Base-by-base conservation (phyloP, 2,113 vertebrate species). In the Trogon melanurus region DNA sequence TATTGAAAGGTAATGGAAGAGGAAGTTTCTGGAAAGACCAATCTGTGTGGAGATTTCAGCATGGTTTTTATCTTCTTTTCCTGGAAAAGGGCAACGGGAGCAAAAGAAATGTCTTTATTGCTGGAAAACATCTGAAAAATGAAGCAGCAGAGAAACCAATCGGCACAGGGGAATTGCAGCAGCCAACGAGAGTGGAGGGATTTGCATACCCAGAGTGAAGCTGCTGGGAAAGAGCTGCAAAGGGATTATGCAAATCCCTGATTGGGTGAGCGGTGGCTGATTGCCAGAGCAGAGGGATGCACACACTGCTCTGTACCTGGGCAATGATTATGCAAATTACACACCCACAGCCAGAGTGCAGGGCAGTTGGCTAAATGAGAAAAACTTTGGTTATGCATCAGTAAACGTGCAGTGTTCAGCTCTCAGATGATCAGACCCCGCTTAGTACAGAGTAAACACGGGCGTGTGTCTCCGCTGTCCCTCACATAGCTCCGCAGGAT, bases 171-270 rank as follows among this genome's bases (percentile, higher is more conserved):
- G 95, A 85, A 95, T 70, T 85, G 79, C 70, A 79, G 92, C 84
- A 93, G 85, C 92, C 95, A 95, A 95, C 74, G 75, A 94, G 93
- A 91, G 84, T 81, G 94, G 90, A 86, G 54, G 73, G 93, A 95
- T 96, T 91, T 95, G 89, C 89, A 92, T 89, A 91, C 32, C 93
- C 95, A 89, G 81, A 73, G 60, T 32, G 95, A 76, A 95, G 85
- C 87, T 96, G 93, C 93, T 93, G 91, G 93, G 94, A 93, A 91
- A 93, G 89, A 95, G 88, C 96, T 92, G 92, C 80, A 19, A 65
- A 91, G 58, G 94, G 86, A 95, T 97, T 97, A 97, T 96, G 95
- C 85, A 96, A 97, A 96, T 96, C 93, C 91, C 91, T 91, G 94
- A 93, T 86, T 95, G 96, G 96, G 93, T 85, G 93, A 95, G 94